These are phyloP conservation scores for Hippopotamyrus pictus DNA, from an alignment of 2,797 vertebrate genomes.

Conservation along the genomic window DNA sequence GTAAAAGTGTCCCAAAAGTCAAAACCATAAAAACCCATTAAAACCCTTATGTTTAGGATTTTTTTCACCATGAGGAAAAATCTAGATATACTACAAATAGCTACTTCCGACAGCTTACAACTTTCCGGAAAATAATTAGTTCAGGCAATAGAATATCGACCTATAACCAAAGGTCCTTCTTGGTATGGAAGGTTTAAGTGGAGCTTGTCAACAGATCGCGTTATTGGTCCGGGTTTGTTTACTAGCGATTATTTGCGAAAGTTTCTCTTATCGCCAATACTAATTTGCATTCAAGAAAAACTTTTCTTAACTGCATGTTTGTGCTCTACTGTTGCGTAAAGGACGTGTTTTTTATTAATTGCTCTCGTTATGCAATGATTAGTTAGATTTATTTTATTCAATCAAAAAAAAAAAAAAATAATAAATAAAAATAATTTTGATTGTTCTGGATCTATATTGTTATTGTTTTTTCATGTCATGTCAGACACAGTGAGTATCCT, in stretches of 20 bases:
- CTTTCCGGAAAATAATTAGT: background rate
- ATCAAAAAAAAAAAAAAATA: background rate
- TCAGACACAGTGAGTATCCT: constrained; percentile 61
- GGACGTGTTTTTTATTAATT: background rate
- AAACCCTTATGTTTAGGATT: background rate
- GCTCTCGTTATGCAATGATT: background rate
- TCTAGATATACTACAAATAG: background rate
- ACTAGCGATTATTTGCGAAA: background rate
- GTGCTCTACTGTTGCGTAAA: background rate
- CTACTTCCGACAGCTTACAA: background rate
- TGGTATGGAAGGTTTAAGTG: constrained; percentile 10
- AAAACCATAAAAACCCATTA: background rate
- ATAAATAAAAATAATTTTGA: background rate
- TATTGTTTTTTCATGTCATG: background rate
- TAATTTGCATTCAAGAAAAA: background rate
- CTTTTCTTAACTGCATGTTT: background rate
- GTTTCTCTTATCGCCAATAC: background rate
- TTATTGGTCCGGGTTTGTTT: background rate
- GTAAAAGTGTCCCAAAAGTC: background rate
- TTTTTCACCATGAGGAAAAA: background rate
- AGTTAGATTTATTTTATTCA: background rate
- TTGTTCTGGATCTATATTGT: background rate
- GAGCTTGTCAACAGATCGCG: background rate
- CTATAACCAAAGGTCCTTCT: constrained; percentile 3
- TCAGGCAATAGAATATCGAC: background rate